A percentile compares a stretch with the other conserved stretches of the same genome.
phyloP scores from a whole-genome alignment of 1,140 invertebrate species.

The Drosophila sucinea region DNA sequence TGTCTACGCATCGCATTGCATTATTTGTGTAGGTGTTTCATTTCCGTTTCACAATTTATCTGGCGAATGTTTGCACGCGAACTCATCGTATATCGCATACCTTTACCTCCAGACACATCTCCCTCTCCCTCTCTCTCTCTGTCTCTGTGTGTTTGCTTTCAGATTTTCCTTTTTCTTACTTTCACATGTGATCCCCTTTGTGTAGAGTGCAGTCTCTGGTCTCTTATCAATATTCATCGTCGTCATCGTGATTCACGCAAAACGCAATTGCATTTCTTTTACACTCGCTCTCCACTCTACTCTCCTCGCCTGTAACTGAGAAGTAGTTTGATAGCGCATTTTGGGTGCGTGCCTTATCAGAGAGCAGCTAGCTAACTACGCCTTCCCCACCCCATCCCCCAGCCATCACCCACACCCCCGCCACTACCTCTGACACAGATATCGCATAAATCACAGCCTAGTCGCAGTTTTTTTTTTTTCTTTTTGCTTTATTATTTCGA shows the following conservation, averaged over 20 bases:
- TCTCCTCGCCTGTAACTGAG: slow-evolving; percentile 1
- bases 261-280: slow-evolving; percentile 52
- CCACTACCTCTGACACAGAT: slow-evolving; percentile 56
- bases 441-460: slow-evolving; percentile 77
- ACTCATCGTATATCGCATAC: slow-evolving; percentile 57
- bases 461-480: slow-evolving; percentile 59
- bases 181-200: slow-evolving; percentile 70
- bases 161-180: slow-evolving; percentile 55
- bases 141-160: slow-evolving; percentile 14
- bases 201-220: slow-evolving; percentile 13
- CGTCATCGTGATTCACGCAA: slow-evolving; percentile 56
- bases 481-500: slow-evolving; percentile 52
- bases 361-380: slow-evolving; percentile 18
- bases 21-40: slow-evolving; percentile 82
- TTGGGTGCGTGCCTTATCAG: slow-evolving; percentile 70
- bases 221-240: slow-evolving; percentile 59
- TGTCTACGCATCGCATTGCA: slow-evolving; percentile 72
- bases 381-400: neutral
- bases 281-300: neutral
- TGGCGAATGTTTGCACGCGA: slow-evolving; percentile 64
- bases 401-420: neutral
- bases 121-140: too few species aligned
- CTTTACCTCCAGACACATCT: slow-evolving; percentile 41
- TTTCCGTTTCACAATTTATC: slow-evolving; percentile 81
- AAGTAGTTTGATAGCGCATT: slow-evolving; percentile 31